Evolutionary conservation across 2,888 invertebrate species (phyloP).

Genomic region (Monopis laevigella): DNA sequence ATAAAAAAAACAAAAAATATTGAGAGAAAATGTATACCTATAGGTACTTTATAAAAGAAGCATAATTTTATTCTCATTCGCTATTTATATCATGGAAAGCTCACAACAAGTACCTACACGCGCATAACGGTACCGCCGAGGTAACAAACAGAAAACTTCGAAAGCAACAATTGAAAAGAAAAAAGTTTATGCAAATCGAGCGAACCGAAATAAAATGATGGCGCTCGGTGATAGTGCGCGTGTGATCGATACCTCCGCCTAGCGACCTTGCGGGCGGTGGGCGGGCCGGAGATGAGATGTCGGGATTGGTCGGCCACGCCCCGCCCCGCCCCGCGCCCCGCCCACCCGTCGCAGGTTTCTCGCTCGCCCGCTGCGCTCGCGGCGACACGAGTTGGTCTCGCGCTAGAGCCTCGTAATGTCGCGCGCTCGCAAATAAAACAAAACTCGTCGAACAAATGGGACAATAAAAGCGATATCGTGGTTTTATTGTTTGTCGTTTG

Average conservation of each 20-base stretch:
- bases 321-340: constrained; percentile 27
- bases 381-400: constrained; percentile 5
- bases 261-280: constrained; percentile 57
- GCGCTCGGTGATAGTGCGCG: constrained; percentile 41
- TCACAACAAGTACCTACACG: too few relatives aligned
- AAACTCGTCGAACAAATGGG: constrained; percentile 1
- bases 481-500: not conserved
- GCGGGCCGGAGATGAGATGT: constrained; percentile 42
- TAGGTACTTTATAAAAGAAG: too few relatives aligned
- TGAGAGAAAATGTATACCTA: too few relatives aligned
- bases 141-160: constrained; percentile 7
- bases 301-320: constrained; percentile 48
- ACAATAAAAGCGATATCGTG: not conserved
- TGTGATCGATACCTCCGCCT: constrained; percentile 56
- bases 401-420: not conserved
- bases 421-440: constrained; percentile 8
- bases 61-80: too few relatives aligned
- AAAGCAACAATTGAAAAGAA: constrained; percentile 34
- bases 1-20: too few relatives aligned
- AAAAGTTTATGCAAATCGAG: constrained; percentile 63
- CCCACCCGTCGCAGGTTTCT: constrained; percentile 23
- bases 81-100: too few relatives aligned
- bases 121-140: constrained; percentile 5
- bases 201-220: constrained; percentile 64
- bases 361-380: constrained; percentile 25